Evolutionary conservation across 2,113 vertebrate genomes (phyloP), one percentile per base, ranked within the genome.

Genomic region (Lanius collurio): DNA sequence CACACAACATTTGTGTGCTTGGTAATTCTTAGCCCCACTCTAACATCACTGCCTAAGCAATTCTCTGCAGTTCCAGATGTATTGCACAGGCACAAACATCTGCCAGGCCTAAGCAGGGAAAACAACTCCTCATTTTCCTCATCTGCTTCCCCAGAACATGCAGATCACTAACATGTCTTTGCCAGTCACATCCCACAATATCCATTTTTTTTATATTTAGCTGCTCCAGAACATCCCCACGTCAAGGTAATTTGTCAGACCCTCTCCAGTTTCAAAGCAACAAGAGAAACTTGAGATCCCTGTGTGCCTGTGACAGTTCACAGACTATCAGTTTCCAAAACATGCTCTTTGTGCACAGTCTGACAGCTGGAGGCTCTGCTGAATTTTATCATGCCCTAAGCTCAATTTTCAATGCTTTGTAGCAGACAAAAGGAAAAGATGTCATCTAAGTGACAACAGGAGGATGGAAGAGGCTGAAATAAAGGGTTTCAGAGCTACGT

Each of bases 341-440:
- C 79, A 71, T 4, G n/a, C 42, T 90, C 71, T 83, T 69, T 41
- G 52, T 56, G 73, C 53, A 41, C 4, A 87, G 69, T 44, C 62
- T 56, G 56, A 81, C 69, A 88, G 85, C 82, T 81, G 73, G 85
- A 92, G 56, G 76, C 75, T 95, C 92, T 94, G 60, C 60, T 75
- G 67, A 92, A 80, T 76, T 69, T 93, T 55, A 94, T 56, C 59
- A 18, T 27, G 60, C 76, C 83, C 90, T 28, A 67, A 83, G 73
- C 52, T 93, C 86, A 27, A 33, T 86, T 96, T 92, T 89, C 80
- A 81, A 60, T 56, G 87, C 76, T 68, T 63, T 83, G 64, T 33
- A 69, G 78, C 35, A 83, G 87, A 88, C 63, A 85, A 94, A 89
- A 79, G 67, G 89, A 73, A 87, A 85, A 82, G 27, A 87, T 60